Evolutionary conservation across 2,797 vertebrate genomes (phyloP).

Genomic region (Mus caroli): DNA sequence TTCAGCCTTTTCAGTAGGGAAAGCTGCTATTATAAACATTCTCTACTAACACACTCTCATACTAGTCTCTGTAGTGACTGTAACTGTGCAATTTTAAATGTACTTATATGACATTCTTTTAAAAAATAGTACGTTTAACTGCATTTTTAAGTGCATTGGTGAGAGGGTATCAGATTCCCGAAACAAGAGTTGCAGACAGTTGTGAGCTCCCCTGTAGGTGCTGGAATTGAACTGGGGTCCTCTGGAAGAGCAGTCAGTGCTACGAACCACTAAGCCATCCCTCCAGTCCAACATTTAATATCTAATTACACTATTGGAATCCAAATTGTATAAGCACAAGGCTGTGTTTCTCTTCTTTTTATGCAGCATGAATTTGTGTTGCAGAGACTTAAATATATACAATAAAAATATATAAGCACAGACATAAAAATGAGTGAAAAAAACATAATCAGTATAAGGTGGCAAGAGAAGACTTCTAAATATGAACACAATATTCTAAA

Average conservation of each 20-base stretch:
- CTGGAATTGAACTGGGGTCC: neutral
- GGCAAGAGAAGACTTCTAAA: neutral
- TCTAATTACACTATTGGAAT: neutral
- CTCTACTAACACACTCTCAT: neutral
- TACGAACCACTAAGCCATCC: neutral
- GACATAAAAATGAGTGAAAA: slow-evolving; percentile 26
- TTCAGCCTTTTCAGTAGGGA: neutral
- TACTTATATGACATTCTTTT: neutral
- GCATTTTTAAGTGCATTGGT: neutral
- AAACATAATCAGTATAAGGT: slow-evolving; percentile 18
- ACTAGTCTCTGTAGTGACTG: neutral
- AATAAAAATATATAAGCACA: neutral
- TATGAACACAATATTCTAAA: slow-evolving; percentile 17
- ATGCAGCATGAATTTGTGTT: neutral
- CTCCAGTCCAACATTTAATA: neutral
- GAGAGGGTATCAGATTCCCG: neutral
- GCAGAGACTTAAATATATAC: neutral
- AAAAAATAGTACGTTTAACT: neutral
- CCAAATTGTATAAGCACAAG: neutral
- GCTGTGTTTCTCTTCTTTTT: slow-evolving; percentile 33
- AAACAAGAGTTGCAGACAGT: neutral
- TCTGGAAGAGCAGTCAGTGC: neutral
- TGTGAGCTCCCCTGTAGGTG: neutral
- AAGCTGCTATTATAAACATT: neutral
- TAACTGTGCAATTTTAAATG: neutral